Evolutionary conservation across 2,797 vertebrate genomes (phyloP), one percentile per base, ranked within the genome.

Genomic region (Hyperoplus lanceolatus): DNA sequence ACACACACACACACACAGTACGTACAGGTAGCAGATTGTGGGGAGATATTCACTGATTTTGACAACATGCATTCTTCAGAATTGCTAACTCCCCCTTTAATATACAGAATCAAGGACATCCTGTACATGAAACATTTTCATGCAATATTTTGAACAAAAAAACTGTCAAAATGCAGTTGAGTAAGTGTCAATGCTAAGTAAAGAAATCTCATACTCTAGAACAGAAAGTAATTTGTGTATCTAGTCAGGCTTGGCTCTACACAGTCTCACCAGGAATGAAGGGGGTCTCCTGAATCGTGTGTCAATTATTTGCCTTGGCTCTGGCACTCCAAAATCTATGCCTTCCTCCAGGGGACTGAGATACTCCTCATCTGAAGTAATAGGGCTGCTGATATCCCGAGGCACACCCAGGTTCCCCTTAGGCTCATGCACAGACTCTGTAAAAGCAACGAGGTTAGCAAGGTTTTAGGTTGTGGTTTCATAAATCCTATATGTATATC

Each of bases 321-420:
- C 90, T 7, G 89, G 77, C 49, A 80, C 90, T 41, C 94, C 77
- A 0, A 96, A 96, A 58, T 99, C 98, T 1, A 96, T 94, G 67
- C 96, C 95, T 72, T 99, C 98, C 92, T 99, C 98, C 88, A 97
- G 88, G 5, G 98, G 98, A 81, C 98, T 99, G 82, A 99, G 95
- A 82, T 99, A 99, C 88, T 99, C 98, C 84, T 99, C 98, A 1
- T 99, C 98, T 0, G 98, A 99, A 8, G 98, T 99, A 88, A 99
- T 97, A 6, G 98, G 98, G 85, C 97, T 98, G 94, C 93, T 95
- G 75, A 97, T 90, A 13, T 97, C 96, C 78, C 95, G 82, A 4
- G 94, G 93, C 13, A 96, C 84, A 3, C 93, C 81, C 58, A 96
- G 86, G 81, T 89, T 93, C 39, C 94, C 95, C 78, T 91, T 95